Evolutionary conservation across 2,113 vertebrate species (phyloP).

Genomic region (Amphiprion percula): DNA sequence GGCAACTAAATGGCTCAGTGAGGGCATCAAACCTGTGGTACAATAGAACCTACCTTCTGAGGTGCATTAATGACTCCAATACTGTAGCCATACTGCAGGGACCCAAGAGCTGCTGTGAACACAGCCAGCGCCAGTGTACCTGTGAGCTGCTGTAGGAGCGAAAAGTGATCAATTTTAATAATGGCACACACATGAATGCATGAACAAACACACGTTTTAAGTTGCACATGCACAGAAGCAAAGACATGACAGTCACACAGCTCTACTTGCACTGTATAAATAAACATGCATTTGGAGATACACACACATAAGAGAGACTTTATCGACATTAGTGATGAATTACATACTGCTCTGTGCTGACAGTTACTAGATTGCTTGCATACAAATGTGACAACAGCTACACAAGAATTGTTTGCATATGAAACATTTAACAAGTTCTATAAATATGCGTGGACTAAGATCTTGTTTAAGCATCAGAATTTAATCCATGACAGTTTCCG

Average conservation of each 20-base stretch:
- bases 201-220: slow-evolving; percentile 1
- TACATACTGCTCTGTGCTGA: background rate
- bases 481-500: background rate
- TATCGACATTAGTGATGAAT: background rate
- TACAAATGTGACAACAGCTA: background rate
- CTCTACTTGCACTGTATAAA: background rate
- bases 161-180: background rate
- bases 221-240: background rate
- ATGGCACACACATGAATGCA: background rate
- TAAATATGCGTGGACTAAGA: background rate
- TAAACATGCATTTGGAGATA: background rate
- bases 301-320: background rate
- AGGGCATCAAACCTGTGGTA: too few species aligned
- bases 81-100: slow-evolving; percentile 95
- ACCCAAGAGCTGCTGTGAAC: slow-evolving; percentile 90
- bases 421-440: background rate
- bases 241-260: background rate
- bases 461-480: background rate
- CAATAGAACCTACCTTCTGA: slow-evolving; percentile 86
- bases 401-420: background rate
- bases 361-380: background rate
- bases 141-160: slow-evolving; percentile 84
- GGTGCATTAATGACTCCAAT: slow-evolving; percentile 97
- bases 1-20: too few species aligned
- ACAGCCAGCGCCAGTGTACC: slow-evolving; percentile 89